phyloP scores from a whole-genome alignment of 2,113 vertebrate species.

The Aspidoscelis tigris region DNA sequence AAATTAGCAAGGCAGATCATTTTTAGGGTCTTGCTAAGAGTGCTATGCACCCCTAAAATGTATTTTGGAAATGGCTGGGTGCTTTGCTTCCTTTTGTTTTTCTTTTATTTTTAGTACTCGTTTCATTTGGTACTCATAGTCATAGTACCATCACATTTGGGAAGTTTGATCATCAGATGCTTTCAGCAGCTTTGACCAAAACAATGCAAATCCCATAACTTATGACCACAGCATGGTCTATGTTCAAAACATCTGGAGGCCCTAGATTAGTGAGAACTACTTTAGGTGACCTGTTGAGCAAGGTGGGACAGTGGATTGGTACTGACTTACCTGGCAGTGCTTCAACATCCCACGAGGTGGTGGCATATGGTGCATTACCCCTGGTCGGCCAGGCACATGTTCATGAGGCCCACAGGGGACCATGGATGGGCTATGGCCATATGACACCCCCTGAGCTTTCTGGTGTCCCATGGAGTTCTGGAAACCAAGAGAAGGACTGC shows the following conservation, averaged over 20 bases:
- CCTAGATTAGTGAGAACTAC: background rate
- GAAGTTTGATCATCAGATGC: background rate
- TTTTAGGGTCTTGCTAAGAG: background rate
- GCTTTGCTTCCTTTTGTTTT: background rate
- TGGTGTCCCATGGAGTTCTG: conserved; percentile 87
- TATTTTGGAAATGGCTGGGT: background rate
- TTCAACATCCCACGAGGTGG: conserved; percentile 79
- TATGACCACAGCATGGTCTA: too few relatives aligned
- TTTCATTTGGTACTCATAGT: background rate
- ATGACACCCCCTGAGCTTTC: conserved; percentile 81
- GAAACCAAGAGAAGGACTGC: conserved; percentile 89
- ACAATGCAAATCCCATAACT: too few relatives aligned
- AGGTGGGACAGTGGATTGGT: background rate
- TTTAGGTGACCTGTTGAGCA: background rate
- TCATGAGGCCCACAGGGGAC: conserved; percentile 79
- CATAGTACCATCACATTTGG: too few relatives aligned
- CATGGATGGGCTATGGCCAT: conserved; percentile 68
- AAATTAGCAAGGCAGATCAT: background rate
- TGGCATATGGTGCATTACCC: conserved; percentile 74
- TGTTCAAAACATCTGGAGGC: too few relatives aligned
- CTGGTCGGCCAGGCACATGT: conserved; percentile 62
- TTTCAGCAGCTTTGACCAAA: background rate
- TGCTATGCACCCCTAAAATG: background rate
- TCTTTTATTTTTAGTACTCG: background rate
- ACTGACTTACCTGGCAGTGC: conserved; percentile 85